Base-by-base conservation (phyloP, 2,797 vertebrate species). In the Platalea minor region DNA sequence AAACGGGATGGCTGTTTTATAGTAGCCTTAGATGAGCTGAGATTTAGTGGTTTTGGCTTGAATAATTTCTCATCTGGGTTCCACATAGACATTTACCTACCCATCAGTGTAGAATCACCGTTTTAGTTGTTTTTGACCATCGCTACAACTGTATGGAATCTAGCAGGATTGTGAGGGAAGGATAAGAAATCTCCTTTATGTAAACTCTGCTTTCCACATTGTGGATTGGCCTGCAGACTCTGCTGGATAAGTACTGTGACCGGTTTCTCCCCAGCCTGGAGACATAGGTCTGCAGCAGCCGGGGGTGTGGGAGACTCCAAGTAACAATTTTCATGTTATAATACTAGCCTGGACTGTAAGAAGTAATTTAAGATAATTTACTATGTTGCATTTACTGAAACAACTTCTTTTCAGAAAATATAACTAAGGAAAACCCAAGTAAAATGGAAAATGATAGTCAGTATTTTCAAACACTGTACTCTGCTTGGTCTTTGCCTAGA, bases 291-390 rank as follows among this genome's bases (percentile, higher is more conserved):
- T 95, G 78, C 57, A 77, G 61, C 76, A 89, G 41, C 41, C 5
- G 11, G 74, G 29, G 69, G 79, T 7, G 26, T 95, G 70, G 51
- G 81, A 93, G 82, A 56, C 60, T 95, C 70, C 75, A 91, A 92
- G 39, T 88, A 96, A 96, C 57, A 97, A 95, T 96, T 95, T 97
- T 95, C 90, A 81, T 84, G 69, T 68, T 88, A 87, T 93, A 85
- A 85, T 94, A 75, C 85, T 73, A 93, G 61, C 61, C 63, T 91
- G 64, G 60, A 63, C 60, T 91, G 57, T 41, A 88, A 72, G 68
- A 95, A 91, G 82, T 87, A 94, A 96, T 88, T 97, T 93, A 93
- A 95, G 96, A 94, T 88, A 87, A 85, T 96, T 97, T 94, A 85
- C 78, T 90, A 61, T n/a, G 59, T 91, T 96, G 59, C 72, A 90